phyloP scores from a whole-genome alignment of 2,888 invertebrate genomes.

The Ochropacha duplaris region DNA sequence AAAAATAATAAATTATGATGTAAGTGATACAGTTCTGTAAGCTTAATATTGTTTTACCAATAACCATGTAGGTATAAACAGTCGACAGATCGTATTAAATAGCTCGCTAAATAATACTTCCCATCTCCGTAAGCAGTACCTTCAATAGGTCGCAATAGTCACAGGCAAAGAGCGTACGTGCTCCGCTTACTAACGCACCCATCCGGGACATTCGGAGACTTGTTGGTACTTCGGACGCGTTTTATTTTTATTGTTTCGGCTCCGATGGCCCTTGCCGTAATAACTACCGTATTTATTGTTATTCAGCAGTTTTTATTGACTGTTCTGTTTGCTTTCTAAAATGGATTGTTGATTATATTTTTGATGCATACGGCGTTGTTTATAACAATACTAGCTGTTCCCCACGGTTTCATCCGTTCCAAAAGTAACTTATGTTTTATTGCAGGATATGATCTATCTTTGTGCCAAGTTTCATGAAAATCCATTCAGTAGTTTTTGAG shows the following conservation, averaged over 20 bases:
- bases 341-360: not conserved
- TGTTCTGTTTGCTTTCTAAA: not conserved
- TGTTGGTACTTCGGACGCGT: constrained; percentile 6
- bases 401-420: too few species aligned
- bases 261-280: not conserved
- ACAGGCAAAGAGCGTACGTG: constrained; percentile 13
- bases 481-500: too few species aligned
- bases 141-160: constrained; percentile 8
- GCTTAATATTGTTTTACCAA: too few species aligned
- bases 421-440: too few species aligned
- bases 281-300: not conserved
- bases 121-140: not conserved
- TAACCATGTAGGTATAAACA: too few species aligned
- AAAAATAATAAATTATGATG: too few species aligned
- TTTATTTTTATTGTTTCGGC: constrained; percentile 2
- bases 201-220: constrained; percentile 7
- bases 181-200: constrained; percentile 5
- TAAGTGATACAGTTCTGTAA: too few species aligned
- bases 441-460: too few species aligned
- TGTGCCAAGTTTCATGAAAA: too few species aligned
- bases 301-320: not conserved
- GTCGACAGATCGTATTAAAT: too few species aligned
- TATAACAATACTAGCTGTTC: too few species aligned
- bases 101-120: too few species aligned
- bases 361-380: not conserved